Conservation (phyloP, 2,888 invertebrate genomes). For the Pheosia gnoma region DNA sequence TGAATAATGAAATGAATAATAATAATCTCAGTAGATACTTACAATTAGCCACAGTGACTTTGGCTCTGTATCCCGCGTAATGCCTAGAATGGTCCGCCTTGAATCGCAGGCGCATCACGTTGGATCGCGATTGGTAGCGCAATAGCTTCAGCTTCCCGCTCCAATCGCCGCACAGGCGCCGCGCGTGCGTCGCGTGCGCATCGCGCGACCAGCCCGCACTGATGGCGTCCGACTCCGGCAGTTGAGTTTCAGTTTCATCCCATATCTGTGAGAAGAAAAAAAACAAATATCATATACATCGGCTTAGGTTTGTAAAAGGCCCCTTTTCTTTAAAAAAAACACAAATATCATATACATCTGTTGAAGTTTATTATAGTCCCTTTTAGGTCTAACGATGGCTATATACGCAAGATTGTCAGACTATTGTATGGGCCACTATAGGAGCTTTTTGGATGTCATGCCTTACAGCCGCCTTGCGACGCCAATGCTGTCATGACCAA, state of each 20-base stretch:
- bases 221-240: constrained; percentile 68
- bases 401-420: too few species aligned
- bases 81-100: constrained; percentile 91
- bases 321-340: too few species aligned
- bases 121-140: constrained; percentile 85
- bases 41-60: constrained; percentile 90
- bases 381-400: too few species aligned
- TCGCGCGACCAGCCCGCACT: constrained; percentile 73
- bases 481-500: too few species aligned
- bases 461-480: too few species aligned
- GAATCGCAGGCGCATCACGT: constrained; percentile 87
- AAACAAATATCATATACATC: too few species aligned
- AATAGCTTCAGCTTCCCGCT: constrained; percentile 89
- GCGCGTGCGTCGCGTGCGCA: constrained; percentile 53
- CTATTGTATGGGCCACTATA: too few species aligned
- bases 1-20: too few species aligned
- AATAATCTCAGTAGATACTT: constrained; percentile 55
- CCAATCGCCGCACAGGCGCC: constrained; percentile 91
- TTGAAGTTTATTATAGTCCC: too few species aligned
- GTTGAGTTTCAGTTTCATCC: constrained; percentile 66
- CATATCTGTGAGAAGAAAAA: constrained; percentile 56
- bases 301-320: too few species aligned
- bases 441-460: too few species aligned
- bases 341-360: too few species aligned
- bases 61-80: constrained; percentile 89